Base-by-base conservation (phyloP, 1,140 invertebrate species). In the Himalopsyche phryganea region DNA sequence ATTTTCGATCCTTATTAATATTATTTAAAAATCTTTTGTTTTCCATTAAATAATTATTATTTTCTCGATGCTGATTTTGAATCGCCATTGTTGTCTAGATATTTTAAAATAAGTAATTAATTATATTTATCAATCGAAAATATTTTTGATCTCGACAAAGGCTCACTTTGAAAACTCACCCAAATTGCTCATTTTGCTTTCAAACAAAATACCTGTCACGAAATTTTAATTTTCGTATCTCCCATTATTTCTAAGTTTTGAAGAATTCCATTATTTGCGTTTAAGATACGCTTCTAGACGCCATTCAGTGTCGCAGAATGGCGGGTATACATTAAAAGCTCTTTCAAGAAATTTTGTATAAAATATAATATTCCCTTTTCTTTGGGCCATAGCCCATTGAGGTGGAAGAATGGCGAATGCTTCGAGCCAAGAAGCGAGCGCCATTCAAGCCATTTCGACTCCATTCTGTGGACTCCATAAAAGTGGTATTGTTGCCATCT, bases 401-500 rank as follows among this genome's bases (percentile, higher is more conserved):
- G 36, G 61, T 55, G 56, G 61, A 63, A 63, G 61, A 63, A 63
- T 35, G 61, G 50, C 52, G 61, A 63, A 63, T 59, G 61, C 61
- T 60, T 49, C 51, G 56, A 60, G 57, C 61, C 61, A 60, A 63
- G 61, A 59, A 63, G 61, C 56, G 56, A 55, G 36, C 61, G 38
- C 57, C 49, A 59, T 63, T 63, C 61, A 63, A 46, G 57, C 57
- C 61, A 63, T 63, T 63, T 60, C 61, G 61, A 63, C 61, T 63
- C 61, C 61, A 63, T 63, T 63, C 61, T 63, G 61, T 52, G 48
- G 41, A 63, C 47, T 63, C 61, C 61, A 63, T 63, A 60, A 63
- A 63, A 63, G 61, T 63, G 61, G 61, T 51, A 63, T 63, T 63
- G 61, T 63, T 58, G 61, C 61, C 56, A 63, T 63, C 61, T 52